Evolutionary conservation across 2,888 invertebrate species (phyloP).

Genomic region (Lottia gigantea): DNA sequence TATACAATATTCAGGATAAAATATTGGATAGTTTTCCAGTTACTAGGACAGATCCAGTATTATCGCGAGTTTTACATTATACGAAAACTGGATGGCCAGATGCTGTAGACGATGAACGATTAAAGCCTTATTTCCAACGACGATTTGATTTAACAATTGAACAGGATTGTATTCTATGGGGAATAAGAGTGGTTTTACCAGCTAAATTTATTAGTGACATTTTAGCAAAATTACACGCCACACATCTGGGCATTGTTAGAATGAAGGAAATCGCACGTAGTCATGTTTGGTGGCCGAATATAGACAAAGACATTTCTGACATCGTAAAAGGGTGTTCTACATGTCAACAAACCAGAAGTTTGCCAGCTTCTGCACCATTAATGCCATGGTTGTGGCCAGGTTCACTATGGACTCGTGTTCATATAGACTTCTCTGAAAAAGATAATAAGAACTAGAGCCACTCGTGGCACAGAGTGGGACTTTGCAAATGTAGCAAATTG

Average conservation of each 20-base stretch:
- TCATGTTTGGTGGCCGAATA: constrained; percentile 16
- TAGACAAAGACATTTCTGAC: not conserved
- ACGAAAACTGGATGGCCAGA: constrained; percentile 13
- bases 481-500: no score
- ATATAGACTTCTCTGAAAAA: constrained; percentile 68
- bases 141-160: constrained; percentile 13
- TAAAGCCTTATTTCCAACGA: constrained; percentile 14
- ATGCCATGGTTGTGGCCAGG: constrained; percentile 15
- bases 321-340: not conserved
- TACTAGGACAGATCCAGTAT: not conserved
- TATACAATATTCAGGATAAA: not conserved
- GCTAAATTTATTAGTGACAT: not conserved
- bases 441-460: constrained; percentile 44
- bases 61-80: constrained; percentile 13
- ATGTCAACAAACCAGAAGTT: constrained; percentile 14
- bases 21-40: not conserved
- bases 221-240: not conserved
- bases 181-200: constrained; percentile 9
- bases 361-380: constrained; percentile 6
- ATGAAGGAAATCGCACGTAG: constrained; percentile 10
- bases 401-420: constrained; percentile 59
- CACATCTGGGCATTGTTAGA: constrained; percentile 11
- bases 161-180: constrained; percentile 11
- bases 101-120: constrained; percentile 12
- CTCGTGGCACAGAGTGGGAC: no score